Evolutionary conservation across 2,797 vertebrate species (phyloP), one percentile per base, ranked within the genome.

Genomic region (Epinephelus malabaricus): DNA sequence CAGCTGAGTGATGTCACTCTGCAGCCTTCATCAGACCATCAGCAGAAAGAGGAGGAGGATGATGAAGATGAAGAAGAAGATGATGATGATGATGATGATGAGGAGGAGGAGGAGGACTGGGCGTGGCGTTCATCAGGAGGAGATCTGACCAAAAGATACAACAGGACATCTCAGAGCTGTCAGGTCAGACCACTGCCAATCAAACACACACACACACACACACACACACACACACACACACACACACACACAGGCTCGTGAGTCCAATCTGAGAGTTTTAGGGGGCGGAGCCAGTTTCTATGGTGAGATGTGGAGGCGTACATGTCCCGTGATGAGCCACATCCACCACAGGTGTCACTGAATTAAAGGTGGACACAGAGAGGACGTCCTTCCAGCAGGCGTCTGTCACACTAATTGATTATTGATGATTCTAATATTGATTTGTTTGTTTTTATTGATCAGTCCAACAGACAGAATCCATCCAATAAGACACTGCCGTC

Each of bases 391-490:
- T 6, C 7, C 34, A 34, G 34, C 7, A 34, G 34, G 7, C 6
- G 7, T 34, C 7, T 34, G 34, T 34, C 34, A 34, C 34, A 34
- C 34, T 34, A 7, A 8, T 34, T 8, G 7, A 8, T 34, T 58
- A 7, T 27, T 4, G 7, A 58, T 45, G 8, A 21, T 7, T 21
- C 43, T 38, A 9, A n/a, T 8, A 34, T 1, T 46, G 13, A 47
- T 2, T 14, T 51, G 1, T 47, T 65, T 21, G 2, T 91, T 85
- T 89, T 21, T 15, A 38, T 34, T 64, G 38, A 27, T 69, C 89
- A 98, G 98, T 91, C 94, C 53, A 99, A 98, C 83, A 88, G 76
- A 78, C 91, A 98, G 87, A 94, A 69, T 56, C 78, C 83, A 1
- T 94, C 73, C 53, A 95, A 79, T 81, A 95, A 84, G 79, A 92